phyloP scores from a whole-genome alignment of 2,113 vertebrate genomes.

The Anolis sagrei region DNA sequence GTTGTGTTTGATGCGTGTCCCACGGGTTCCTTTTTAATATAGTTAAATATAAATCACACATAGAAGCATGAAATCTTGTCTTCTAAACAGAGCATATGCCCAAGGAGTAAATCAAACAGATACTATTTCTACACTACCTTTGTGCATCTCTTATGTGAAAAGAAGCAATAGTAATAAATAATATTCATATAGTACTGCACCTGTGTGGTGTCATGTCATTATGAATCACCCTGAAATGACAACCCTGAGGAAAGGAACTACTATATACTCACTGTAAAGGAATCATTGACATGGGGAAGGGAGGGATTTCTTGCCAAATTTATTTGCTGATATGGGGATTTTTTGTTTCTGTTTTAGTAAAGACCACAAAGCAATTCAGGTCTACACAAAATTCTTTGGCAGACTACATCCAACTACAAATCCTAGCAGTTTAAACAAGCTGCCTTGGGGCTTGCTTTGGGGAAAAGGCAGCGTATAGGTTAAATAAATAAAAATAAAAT shows the following conservation, averaged over 20 bases:
- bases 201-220: constrained; percentile 22
- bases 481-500: too few relatives aligned
- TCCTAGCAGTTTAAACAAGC: background rate
- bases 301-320: background rate
- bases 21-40: constrained; percentile 60
- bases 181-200: constrained; percentile 23
- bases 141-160: constrained; percentile 33
- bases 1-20: constrained; percentile 67
- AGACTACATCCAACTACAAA: background rate
- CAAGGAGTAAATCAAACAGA: constrained; percentile 63
- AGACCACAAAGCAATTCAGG: background rate
- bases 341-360: background rate
- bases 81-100: constrained; percentile 63
- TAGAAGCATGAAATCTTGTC: constrained; percentile 61
- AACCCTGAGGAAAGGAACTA: constrained; percentile 13
- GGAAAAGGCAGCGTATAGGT: too few relatives aligned
- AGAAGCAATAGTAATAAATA: constrained; percentile 45
- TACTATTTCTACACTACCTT: constrained; percentile 46
- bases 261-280: background rate
- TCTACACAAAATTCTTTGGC: background rate
- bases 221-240: constrained; percentile 11
- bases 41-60: constrained; percentile 65
- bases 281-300: background rate
- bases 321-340: background rate
- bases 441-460: too few relatives aligned